Base-by-base conservation (phyloP, 2,113 vertebrate species). In the Nesogale talazaci region DNA sequence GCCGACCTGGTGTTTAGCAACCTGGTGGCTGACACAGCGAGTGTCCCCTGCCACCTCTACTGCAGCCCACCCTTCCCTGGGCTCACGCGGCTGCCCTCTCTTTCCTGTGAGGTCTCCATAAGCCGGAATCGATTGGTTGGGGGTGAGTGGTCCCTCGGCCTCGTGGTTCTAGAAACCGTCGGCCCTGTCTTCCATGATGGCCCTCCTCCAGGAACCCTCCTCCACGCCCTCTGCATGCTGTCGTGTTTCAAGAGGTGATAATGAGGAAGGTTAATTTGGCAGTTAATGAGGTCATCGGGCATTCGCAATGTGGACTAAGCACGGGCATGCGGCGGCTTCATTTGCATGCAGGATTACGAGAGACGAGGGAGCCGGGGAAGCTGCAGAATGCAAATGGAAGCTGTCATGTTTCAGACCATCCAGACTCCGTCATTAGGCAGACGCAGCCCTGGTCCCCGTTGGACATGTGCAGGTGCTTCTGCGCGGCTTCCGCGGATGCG, bases 211-310 rank as follows among this genome's bases (percentile, higher is more conserved):
- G 86, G 76, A 65, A 69, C 83, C 86, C 31, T 88, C 78, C 93
- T 76, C 79, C 40, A 86, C 42, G 52, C 31, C 34, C 80, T 93
- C 65, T 84, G 93, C 86, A 91, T 83, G 80, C 42, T 76, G 77
- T 25, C 40, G 86, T 84, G 65, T 95, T 92, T 70, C 94, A 93
- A 94, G 92, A 95, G 78, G 80, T 90, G 85, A 81, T 93, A 94
- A 95, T 90, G 86, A 90, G 92, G 88, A 95, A 52, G 46, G 46
- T 87, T 90, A 94, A 95, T 95, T 95, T 95, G 80, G 83, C 3
- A 72, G 88, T 92, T 94, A 96, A 90, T 93, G 95, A 96, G 90
- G 92, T 94, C 93, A 95, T 59, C 90, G 42, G 84, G 93, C 89
- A 93, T 96, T 86, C 94, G 92, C 94, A 75, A 81, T 34, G 67